Conservation (phyloP, 2,888 invertebrate species). For the Oxyteleia sp. region DNA sequence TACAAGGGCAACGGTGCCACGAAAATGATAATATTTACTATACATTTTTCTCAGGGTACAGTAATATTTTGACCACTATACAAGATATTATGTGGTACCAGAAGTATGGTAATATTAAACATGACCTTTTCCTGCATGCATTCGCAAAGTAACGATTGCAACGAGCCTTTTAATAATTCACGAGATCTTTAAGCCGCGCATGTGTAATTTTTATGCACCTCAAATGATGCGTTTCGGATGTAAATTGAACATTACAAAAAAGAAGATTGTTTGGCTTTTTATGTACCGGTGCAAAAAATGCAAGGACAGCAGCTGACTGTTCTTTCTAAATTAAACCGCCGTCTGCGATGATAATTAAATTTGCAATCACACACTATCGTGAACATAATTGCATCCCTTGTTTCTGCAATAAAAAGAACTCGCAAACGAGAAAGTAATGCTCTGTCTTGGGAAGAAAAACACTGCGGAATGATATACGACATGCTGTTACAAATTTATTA, state of each 20-base stretch:
- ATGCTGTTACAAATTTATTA: constrained; percentile 57
- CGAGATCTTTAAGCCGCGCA: background rate
- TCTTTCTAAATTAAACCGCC: constrained; percentile 10
- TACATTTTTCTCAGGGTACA: too few species aligned
- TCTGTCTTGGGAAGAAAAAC: constrained; percentile 40
- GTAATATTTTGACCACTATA: too few species aligned
- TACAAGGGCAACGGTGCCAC: too few species aligned
- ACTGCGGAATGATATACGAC: constrained; percentile 49
- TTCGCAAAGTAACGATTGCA: too few species aligned
- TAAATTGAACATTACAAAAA: background rate
- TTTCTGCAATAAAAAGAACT: constrained; percentile 38
- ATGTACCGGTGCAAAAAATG: background rate
- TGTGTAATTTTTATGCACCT: background rate
- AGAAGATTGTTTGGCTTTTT: background rate
- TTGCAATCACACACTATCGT: constrained; percentile 23
- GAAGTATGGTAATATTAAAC: too few species aligned
- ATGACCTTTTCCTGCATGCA: too few species aligned
- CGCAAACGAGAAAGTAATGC: constrained; percentile 43
- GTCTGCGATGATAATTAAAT: constrained; percentile 20
- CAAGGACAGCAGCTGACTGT: background rate
- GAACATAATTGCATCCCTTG: constrained; percentile 44
- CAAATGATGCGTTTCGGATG: background rate
- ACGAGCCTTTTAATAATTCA: background rate
- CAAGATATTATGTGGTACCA: too few species aligned
- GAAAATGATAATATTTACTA: too few species aligned